Evolutionary conservation across 2,888 invertebrate genomes (phyloP).

Genomic region (Timema cristinae): DNA sequence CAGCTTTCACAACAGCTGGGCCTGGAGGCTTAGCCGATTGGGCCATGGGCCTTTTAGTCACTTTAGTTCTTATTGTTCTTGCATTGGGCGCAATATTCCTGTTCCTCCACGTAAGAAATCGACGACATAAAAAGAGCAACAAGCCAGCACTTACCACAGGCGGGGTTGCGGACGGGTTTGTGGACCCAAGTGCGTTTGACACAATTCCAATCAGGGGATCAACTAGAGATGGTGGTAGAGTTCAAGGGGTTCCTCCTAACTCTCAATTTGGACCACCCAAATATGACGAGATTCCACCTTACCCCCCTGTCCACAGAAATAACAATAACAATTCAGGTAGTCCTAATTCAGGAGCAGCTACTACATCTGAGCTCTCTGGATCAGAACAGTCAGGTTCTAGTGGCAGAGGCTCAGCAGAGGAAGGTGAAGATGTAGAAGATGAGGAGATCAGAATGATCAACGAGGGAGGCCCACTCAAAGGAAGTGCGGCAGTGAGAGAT

Average conservation of each 20-base stretch:
- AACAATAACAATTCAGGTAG: constrained; percentile 60
- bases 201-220: constrained; percentile 76
- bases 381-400: constrained; percentile 95
- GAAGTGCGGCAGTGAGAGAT: constrained; percentile 61
- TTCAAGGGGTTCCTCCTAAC: constrained; percentile 32
- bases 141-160: constrained; percentile 74
- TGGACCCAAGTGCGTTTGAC: constrained; percentile 84
- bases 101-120: constrained; percentile 77
- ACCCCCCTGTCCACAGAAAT: constrained; percentile 48
- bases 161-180: constrained; percentile 72
- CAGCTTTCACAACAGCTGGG: constrained; percentile 6
- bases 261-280: constrained; percentile 83
- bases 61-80: constrained; percentile 73
- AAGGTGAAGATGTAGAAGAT: constrained; percentile 87
- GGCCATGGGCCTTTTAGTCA: constrained; percentile 82
- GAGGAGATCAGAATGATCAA: constrained; percentile 98
- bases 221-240: constrained; percentile 45
- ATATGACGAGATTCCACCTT: constrained; percentile 87
- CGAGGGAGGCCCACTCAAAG: constrained; percentile 78
- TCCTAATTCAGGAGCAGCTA: constrained; percentile 71
- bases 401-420: constrained; percentile 94
- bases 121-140: constrained; percentile 71
- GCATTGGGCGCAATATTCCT: constrained; percentile 82
- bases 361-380: constrained; percentile 87
- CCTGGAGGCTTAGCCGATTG: constrained; percentile 75